Base-by-base conservation (phyloP, 1,140 invertebrate species). In the Nixonia krombeini region DNA sequence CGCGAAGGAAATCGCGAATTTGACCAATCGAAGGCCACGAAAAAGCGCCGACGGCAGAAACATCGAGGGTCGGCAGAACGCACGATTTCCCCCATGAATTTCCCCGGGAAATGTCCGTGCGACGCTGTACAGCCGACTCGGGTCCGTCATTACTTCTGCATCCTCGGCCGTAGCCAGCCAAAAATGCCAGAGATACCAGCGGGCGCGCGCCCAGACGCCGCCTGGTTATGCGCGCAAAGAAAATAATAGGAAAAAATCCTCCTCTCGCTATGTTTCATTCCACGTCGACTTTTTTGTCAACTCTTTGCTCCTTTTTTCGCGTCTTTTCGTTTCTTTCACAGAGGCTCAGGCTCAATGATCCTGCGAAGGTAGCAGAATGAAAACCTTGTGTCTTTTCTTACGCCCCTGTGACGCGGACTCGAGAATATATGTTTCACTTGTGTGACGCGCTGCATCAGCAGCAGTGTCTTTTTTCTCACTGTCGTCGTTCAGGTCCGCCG, bases 161-260 rank as follows among this genome's bases (percentile, higher is more conserved):
- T 45, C 16, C 31, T 33, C 2, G 5, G 25, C 40, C 46, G 58
- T 35, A 63, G 53, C 56, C 53, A 67, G 68, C 56, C 72, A 73
- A 79, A 79, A 83, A 85, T 85, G 62, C 83, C 83, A 78, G 80
- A 75, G 79, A 84, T 85, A 79, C 83, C 83, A 78, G 70, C 72
- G 74, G 81, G 81, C 81, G 81, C 79, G 80, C 82, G 81, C 75
- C 77, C 80, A 82, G 80, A 83, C 81, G 80, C 81, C 78, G 79
- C 75, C 79, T 75, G 75, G 37, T 70, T 74, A 74, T 59, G 69
- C 70, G 67, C 67, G 70, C 69, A 74, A 74, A 72, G 70, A 79
- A 81, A 84, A 78, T 82, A 83, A 81, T 79, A 79, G 70, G 29
- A 75, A 70, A 74, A 69, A 72, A 73, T 70, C 44, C 45, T 45